Percentiles rank a stretch among this genome's conserved stretches.
phyloP scores from a whole-genome alignment of 2,888 invertebrate genomes.

The Strigamia transsilvanica region DNA sequence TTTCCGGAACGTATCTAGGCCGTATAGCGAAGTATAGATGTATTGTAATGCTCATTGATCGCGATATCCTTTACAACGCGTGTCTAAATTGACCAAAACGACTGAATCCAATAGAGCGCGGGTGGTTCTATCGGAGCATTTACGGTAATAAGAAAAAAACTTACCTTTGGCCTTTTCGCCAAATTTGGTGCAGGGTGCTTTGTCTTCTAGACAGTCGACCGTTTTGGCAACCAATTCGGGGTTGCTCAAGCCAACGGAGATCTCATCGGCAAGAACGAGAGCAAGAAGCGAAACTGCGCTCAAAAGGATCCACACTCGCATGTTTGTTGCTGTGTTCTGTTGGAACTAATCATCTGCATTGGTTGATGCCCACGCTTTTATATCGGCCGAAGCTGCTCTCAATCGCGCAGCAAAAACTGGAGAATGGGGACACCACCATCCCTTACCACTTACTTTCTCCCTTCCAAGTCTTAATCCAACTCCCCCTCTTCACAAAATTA shows the following conservation, averaged over 20 bases:
- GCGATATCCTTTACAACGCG: too few relatives aligned
- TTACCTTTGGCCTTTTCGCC: slow-evolving; percentile 46
- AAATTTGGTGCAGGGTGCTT: slow-evolving; percentile 29
- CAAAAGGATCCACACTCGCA: not conserved
- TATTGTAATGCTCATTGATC: too few relatives aligned
- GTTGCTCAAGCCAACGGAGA: not conserved
- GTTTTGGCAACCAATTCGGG: slow-evolving; percentile 14
- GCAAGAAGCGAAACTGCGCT: not conserved
- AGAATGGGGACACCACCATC: not conserved
- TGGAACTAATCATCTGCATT: not conserved
- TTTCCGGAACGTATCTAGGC: too few relatives aligned
- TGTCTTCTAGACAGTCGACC: slow-evolving; percentile 13
- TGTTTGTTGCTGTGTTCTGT: not conserved
- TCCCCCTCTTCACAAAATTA: not conserved
- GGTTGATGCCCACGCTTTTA: not conserved
- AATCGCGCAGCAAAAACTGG: not conserved
- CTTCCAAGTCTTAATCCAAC: not conserved
- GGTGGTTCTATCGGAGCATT: too few relatives aligned
- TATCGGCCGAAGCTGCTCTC: not conserved
- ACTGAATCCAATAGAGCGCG: too few relatives aligned
- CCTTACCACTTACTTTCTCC: not conserved
- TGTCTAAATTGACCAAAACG: too few relatives aligned
- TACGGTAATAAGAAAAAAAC: not conserved
- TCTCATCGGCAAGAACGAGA: slow-evolving; percentile 9
- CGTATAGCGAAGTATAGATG: too few relatives aligned